phyloP scores from a whole-genome alignment of 2,888 invertebrate genomes.

The Brachypalpus laphriformis region DNA sequence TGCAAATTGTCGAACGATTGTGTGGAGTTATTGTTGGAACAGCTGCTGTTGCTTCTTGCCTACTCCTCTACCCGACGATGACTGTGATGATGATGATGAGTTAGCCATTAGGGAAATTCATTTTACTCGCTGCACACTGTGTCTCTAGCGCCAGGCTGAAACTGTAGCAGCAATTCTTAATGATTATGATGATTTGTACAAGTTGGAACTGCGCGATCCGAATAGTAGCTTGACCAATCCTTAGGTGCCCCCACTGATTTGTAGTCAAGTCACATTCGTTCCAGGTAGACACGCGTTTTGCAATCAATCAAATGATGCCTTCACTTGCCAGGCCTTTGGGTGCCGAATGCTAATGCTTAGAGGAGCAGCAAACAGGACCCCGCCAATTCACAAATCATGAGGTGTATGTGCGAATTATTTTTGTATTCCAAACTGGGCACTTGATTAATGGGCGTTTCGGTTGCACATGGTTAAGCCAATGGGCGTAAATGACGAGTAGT shows the following conservation, averaged over 20 bases:
- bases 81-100: too few relatives aligned
- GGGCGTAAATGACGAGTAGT: conserved; percentile 15
- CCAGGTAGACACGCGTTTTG: conserved; percentile 13
- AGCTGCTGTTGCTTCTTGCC: not conserved
- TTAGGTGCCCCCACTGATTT: conserved; percentile 5
- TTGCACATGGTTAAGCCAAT: conserved; percentile 7
- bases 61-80: not conserved
- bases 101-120: conserved; percentile 19
- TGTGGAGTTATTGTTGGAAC: conserved; percentile 4
- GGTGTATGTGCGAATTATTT: not conserved
- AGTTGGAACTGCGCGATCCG: not conserved
- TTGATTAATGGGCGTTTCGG: conserved; percentile 35
- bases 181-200: conserved; percentile 4
- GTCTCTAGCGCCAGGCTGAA: not conserved
- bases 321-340: conserved; percentile 5
- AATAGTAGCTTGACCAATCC: not conserved
- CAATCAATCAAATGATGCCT: conserved; percentile 33
- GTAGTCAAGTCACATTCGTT: conserved; percentile 29
- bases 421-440: not conserved
- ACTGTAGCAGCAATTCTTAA: conserved; percentile 13
- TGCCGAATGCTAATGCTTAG: not conserved
- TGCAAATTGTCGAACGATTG: conserved; percentile 18
- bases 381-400: not conserved
- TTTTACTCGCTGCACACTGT: not conserved
- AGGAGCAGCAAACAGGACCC: not conserved